phyloP scores from a whole-genome alignment of 2,888 invertebrate genomes.

The Lysandra coridon region DNA sequence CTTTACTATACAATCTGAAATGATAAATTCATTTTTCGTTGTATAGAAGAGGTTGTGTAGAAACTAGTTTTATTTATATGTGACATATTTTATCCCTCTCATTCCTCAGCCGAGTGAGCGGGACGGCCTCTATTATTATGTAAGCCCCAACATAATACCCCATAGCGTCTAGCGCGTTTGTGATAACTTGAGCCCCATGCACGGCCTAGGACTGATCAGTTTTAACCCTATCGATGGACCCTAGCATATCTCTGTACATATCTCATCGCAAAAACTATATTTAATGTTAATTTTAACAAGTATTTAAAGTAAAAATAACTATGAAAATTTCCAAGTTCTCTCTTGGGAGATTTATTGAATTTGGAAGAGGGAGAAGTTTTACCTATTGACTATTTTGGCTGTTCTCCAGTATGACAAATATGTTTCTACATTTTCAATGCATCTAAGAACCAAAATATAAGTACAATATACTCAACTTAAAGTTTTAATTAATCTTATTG shows the following conservation, averaged over 20 bases:
- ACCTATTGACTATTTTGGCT: background rate
- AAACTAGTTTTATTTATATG: background rate
- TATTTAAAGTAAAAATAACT: background rate
- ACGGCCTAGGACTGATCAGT: background rate
- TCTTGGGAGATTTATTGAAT: background rate
- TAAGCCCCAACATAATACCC: background rate
- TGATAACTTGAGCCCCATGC: background rate
- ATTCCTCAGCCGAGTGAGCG: background rate
- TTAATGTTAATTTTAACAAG: background rate
- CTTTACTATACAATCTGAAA: background rate
- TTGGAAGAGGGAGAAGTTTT: background rate
- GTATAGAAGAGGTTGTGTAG: background rate
- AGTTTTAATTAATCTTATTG: background rate
- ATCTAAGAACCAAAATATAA: conserved; percentile 9
- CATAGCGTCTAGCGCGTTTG: background rate
- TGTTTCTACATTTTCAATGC: background rate
- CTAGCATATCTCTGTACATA: conserved; percentile 9
- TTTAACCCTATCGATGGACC: background rate
- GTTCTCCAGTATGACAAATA: conserved; percentile 5
- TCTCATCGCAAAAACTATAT: background rate
- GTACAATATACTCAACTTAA: background rate
- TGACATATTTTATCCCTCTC: background rate
- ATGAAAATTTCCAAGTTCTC: background rate
- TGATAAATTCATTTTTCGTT: background rate
- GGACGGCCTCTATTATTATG: background rate